Base-by-base conservation (phyloP, 1,140 invertebrate genomes). In the Neodiprion virginianus region DNA sequence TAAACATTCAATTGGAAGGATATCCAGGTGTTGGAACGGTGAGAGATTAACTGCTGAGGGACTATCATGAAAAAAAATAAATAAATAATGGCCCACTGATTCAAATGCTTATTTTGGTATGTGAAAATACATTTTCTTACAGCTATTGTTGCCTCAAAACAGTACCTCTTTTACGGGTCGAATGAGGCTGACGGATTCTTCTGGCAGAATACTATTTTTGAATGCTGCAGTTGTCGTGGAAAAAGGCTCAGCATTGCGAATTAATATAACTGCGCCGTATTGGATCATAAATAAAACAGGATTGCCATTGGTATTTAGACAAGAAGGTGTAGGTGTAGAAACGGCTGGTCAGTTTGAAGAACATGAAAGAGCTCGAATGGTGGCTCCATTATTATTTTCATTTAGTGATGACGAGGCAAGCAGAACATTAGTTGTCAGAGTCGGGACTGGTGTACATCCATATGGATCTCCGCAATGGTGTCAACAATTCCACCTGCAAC, bases 211-310 rank as follows among this genome's bases (percentile, higher is more conserved):
- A 69, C 88, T 98, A 1, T 92, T 94, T 77, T 88, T 99, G 4
- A 91, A 93, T 68, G 93, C 93, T 0, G 86, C 88, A 12, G 90
- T 95, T 48, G 80, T 87, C 71, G 88, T 89, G 73, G 91, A 84
- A 80, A 87, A 87, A 73, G 87, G 83, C 23, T 88, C 84, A 49
- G 87, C 79, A 49, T 85, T 91, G 69, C 89, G 96, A 91, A 91
- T 98, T 72, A 93, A 92, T 67, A 90, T 99, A 14, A 94, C 92
- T 75, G 95, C 96, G 23, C 94, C 95, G 1, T 98, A 95, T 88
- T 99, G 98, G 98, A 93, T 99, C 77, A 92, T 99, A 47, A 99
- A 99, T 86, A 96, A 96, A 86, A 97, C 96, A 14, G 98, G 97
- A 0, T 89, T 99, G 61, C 97, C 98, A 1, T 86, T 99, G n/a